Conservation (phyloP, 2,888 invertebrate genomes). For the Amphiduros pacificus region DNA sequence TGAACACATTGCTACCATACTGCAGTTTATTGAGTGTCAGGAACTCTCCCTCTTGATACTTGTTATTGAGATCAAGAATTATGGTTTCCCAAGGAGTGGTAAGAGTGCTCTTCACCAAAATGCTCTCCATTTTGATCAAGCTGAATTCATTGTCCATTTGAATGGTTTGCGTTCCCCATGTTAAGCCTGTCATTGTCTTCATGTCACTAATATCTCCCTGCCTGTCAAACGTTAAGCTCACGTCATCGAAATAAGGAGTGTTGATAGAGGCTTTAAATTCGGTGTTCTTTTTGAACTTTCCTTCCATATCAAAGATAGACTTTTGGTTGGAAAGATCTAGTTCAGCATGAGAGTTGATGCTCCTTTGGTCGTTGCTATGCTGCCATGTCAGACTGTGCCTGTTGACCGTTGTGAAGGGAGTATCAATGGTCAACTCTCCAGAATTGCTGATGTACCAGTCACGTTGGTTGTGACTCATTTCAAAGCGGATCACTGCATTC, state of each 20-base stretch:
- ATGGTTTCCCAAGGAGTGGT: not conserved
- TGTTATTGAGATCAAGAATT: not conserved
- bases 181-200: conserved; percentile 6
- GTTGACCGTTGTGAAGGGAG: conserved; percentile 21
- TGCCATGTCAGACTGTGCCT: conserved; percentile 22
- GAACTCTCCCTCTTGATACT: not conserved
- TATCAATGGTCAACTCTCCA: conserved; percentile 21
- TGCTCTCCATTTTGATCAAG: not conserved
- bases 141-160: conserved; percentile 18
- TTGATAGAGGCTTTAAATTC: conserved; percentile 9
- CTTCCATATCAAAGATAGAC: conserved; percentile 8
- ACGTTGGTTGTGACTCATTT: conserved; percentile 19
- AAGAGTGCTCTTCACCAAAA: not conserved
- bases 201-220: conserved; percentile 1
- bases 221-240: conserved; percentile 1
- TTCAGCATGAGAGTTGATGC: conserved; percentile 15
- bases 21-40: not conserved
- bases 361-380: conserved; percentile 18
- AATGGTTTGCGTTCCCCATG: conserved; percentile 16
- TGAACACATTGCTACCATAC: too few species aligned
- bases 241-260: not conserved
- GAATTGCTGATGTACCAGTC: conserved; percentile 19
- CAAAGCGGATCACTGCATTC: conserved; percentile 17
- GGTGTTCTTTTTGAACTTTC: not conserved
- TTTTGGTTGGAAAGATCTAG: conserved; percentile 11